A percentile compares a stretch with the other conserved stretches of the same genome.
These are phyloP conservation scores for Xiphorhynchus elegans DNA, from an alignment of 2,113 vertebrate genomes.

Conservation along the genomic window DNA sequence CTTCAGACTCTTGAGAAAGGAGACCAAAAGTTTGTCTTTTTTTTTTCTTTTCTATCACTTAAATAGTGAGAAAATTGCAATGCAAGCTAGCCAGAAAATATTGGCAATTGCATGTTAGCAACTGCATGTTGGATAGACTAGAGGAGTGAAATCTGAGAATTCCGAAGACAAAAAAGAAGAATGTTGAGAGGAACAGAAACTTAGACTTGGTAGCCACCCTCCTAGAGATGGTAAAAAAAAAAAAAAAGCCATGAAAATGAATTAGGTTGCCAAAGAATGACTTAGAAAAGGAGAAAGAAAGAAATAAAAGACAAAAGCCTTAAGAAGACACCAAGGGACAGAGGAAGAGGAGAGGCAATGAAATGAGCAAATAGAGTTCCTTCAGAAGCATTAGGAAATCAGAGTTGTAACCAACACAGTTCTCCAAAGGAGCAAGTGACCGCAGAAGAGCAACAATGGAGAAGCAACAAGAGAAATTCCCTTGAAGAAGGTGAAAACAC, in stretches of 20 bases:
- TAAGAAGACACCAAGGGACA: not conserved
- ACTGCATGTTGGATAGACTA: not conserved
- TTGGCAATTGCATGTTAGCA: not conserved
- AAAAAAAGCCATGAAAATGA: not conserved
- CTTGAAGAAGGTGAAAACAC: not conserved
- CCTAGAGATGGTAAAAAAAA: not conserved
- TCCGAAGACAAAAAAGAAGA: conserved; percentile 4
- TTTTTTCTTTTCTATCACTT: not conserved
- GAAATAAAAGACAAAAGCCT: not conserved
- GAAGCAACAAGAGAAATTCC: not conserved
- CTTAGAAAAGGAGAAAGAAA: not conserved
- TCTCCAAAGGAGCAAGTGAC: not conserved
- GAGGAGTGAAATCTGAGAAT: conserved; percentile 35
- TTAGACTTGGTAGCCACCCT: conserved; percentile 3
- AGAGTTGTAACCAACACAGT: not conserved
- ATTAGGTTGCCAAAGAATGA: not conserved
- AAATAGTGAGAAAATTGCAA: conserved; percentile 40
- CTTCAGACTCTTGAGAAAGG: not conserved
- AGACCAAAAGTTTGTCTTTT: not conserved
- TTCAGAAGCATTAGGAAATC: not conserved
- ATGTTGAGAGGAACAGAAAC: conserved; percentile 28
- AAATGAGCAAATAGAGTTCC: not conserved
- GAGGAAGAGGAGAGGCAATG: not conserved
- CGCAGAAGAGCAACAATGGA: not conserved
- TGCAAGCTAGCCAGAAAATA: conserved; percentile 22